phyloP scores from a whole-genome alignment of 1,140 invertebrate species.

The Thaumetopoea pityocampa region DNA sequence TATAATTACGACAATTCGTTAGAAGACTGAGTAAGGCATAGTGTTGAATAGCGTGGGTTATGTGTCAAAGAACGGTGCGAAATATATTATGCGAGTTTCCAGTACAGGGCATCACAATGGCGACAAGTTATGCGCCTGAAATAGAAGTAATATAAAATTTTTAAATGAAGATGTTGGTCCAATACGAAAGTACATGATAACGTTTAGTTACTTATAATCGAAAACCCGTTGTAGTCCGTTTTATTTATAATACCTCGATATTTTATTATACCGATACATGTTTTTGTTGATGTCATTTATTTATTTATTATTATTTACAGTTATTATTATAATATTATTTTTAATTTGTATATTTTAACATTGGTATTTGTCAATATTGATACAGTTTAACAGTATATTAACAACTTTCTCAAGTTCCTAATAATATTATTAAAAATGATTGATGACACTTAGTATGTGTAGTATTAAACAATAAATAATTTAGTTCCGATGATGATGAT shows the following conservation, averaged over 20 bases:
- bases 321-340: slow-evolving; percentile 1
- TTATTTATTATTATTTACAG: slow-evolving; percentile 3
- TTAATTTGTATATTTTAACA: slow-evolving; percentile 5
- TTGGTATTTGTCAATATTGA: slow-evolving; percentile 26
- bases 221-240: too few species aligned
- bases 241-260: too few species aligned
- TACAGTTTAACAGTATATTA: slow-evolving; percentile 29
- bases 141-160: too few species aligned
- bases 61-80: too few species aligned
- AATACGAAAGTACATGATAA: too few species aligned
- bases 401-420: slow-evolving; percentile 21
- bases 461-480: slow-evolving; percentile 5
- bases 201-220: too few species aligned
- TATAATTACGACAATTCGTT: slow-evolving; percentile 39
- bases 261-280: too few species aligned
- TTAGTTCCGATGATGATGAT: slow-evolving; percentile 2
- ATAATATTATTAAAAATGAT: slow-evolving; percentile 10
- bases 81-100: too few species aligned
- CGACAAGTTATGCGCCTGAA: too few species aligned
- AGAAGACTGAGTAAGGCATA: slow-evolving; percentile 55
- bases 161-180: too few species aligned
- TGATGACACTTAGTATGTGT: neutral
- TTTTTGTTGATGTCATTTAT: too few species aligned
- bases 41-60: slow-evolving; percentile 36
- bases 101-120: too few species aligned